Evolutionary conservation across 2,797 vertebrate species (phyloP), one percentile per base, ranked within the genome.

Genomic region (Crenichthys baileyi): DNA sequence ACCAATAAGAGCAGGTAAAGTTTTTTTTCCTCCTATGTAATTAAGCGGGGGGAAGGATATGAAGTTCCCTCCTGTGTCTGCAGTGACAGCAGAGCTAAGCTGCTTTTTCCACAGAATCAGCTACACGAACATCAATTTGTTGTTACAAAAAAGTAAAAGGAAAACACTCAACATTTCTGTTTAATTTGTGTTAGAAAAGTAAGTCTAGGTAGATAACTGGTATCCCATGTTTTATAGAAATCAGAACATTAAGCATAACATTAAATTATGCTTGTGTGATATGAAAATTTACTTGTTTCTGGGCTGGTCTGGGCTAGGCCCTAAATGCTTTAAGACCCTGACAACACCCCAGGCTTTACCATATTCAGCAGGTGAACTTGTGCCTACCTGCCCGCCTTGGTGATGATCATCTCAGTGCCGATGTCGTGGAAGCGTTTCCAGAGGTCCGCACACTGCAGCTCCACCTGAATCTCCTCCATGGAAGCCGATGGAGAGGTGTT

Each of bases 341-440:
- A 29, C 26, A 15, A 5, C 26, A 31, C n/a, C 58, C 58, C 26
- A 1, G 3, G 7, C 29, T 65, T 31, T 20, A 31, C 61, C 31
- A 13, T 24, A 16, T 39, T 53, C 50, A n/a, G 20, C 18, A 76
- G 24, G 55, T 41, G 11, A 24, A 7, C 20, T 4, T 1, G 16
- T 60, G 3, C 77, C 95, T 95, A 99, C 98, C 98, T 98, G 92
- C 98, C 98, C 80, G 98, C 98, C 93, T 99, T 99, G 0, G 98
- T 99, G 95, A 99, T 99, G 89, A 99, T 99, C 98, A 99, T 99
- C 94, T 99, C 98, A 0, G 98, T 99, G 85, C 98, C 98, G 80
- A 99, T 99, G 81, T 99, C 98, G 79, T 99, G 98, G 95, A 99
- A 99, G 83, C 98, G 96, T 93, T 99, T 99, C 98, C 98, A 99